Conservation (phyloP, 2,113 vertebrate genomes). For the Halcyon malimbica region DNA sequence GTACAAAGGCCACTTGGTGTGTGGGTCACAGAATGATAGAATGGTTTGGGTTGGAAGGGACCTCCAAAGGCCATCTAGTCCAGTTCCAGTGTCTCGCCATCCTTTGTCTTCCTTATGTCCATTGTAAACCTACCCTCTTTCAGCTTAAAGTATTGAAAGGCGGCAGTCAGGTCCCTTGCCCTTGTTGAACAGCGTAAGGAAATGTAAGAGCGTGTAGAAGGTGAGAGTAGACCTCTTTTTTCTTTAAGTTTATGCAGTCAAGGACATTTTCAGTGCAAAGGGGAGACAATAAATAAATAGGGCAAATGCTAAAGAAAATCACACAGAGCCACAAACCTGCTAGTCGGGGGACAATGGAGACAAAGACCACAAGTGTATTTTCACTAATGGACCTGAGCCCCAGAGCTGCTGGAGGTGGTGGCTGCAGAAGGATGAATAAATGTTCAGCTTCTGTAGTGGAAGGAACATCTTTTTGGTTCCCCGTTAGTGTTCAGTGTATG, state of each 20-base stretch:
- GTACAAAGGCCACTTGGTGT: not conserved
- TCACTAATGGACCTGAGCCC: not conserved
- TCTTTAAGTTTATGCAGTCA: not conserved
- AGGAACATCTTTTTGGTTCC: not conserved
- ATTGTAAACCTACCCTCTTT: no score
- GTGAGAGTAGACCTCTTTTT: not conserved
- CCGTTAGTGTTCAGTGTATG: not conserved
- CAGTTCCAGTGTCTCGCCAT: no score
- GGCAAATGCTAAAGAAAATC: not conserved
- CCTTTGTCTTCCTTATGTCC: no score
- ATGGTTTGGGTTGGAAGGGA: no score
- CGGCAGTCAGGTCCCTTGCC: no score
- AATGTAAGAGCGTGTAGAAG: not conserved
- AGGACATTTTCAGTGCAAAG: not conserved
- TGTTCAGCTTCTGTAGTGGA: not conserved
- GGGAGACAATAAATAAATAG: not conserved
- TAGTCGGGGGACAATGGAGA: not conserved
- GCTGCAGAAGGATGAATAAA: not conserved
- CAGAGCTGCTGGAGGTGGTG: not conserved
- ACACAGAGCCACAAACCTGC: not conserved
- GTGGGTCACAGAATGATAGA: not conserved
- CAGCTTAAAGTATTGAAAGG: no score
- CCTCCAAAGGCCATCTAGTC: no score
- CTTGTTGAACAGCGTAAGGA: not conserved
- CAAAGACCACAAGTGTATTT: not conserved